Conservation (phyloP, 2,113 vertebrate genomes). For the Tylochromis polylepis region DNA sequence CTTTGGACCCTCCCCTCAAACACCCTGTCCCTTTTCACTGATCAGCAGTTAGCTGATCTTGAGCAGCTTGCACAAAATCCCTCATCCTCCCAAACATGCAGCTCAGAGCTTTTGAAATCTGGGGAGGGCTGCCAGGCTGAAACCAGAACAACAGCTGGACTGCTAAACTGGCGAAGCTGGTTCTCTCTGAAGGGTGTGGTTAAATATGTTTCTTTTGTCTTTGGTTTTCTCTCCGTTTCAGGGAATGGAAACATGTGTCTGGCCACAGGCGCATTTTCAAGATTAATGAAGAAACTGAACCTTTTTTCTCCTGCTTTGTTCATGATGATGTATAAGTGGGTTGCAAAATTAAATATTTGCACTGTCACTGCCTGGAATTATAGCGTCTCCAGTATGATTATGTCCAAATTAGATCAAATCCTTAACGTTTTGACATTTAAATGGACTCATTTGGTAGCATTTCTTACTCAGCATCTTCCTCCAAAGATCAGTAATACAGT, state of each 20-base stretch:
- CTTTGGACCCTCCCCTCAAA: conserved; percentile 28
- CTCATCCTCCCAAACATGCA: neutral
- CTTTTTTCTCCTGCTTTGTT: neutral
- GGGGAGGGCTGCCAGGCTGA: conserved; percentile 10
- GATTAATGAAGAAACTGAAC: neutral
- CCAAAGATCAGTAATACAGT: neutral
- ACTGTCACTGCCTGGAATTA: neutral
- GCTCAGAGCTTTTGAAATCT: neutral
- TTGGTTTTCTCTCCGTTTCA: conserved; percentile 36
- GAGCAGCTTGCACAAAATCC: conserved; percentile 6
- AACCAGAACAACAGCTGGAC: neutral
- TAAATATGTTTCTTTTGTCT: conserved; percentile 40
- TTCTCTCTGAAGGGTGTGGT: conserved; percentile 33
- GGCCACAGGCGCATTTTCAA: neutral
- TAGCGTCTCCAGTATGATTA: neutral
- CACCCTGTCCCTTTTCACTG: conserved; percentile 22
- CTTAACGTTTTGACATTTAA: neutral
- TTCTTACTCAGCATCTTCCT: neutral
- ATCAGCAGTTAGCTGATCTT: conserved; percentile 11
- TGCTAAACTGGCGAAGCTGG: neutral
- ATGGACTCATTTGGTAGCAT: neutral
- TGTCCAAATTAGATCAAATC: neutral
- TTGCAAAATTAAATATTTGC: neutral
- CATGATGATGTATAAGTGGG: neutral
- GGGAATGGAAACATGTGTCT: conserved; percentile 2